Conservation (phyloP, 2,113 vertebrate species). For the Tetrax tetrax region DNA sequence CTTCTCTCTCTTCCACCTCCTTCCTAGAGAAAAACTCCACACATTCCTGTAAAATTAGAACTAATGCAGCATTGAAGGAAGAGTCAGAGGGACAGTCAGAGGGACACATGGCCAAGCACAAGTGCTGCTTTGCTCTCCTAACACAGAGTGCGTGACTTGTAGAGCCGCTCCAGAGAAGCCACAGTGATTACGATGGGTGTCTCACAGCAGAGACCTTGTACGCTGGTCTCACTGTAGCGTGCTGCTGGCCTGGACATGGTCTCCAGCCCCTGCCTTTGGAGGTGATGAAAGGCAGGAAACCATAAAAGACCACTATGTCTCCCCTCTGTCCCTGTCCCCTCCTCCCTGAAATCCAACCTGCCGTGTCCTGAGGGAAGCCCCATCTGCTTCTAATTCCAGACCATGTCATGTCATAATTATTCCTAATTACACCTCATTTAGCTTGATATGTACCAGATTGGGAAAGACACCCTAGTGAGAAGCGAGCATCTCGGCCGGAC, state of each 20-base stretch:
- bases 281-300: not conserved
- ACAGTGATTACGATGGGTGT: not conserved
- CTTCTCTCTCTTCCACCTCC: not conserved
- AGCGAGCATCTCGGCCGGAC: slow-evolving; percentile 1
- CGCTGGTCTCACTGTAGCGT: not conserved
- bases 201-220: not conserved
- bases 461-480: slow-evolving; percentile 39
- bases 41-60: not conserved
- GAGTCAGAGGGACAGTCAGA: not conserved
- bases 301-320: not conserved
- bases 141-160: not conserved
- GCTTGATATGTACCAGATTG: slow-evolving; percentile 52
- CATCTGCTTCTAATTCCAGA: slow-evolving; percentile 71
- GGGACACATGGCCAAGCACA: not conserved
- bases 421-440: slow-evolving; percentile 72
- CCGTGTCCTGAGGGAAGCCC: slow-evolving; percentile 51
- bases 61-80: not conserved
- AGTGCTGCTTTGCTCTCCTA: not conserved
- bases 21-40: not conserved
- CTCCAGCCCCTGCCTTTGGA: not conserved
- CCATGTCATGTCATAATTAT: slow-evolving; percentile 69
- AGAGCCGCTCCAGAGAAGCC: not conserved
- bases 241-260: not conserved
- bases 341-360: slow-evolving; percentile 46
- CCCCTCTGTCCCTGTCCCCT: not conserved